Evolutionary conservation across 1,140 invertebrate genomes (phyloP).

Genomic region (Drosophila rhopaloa): DNA sequence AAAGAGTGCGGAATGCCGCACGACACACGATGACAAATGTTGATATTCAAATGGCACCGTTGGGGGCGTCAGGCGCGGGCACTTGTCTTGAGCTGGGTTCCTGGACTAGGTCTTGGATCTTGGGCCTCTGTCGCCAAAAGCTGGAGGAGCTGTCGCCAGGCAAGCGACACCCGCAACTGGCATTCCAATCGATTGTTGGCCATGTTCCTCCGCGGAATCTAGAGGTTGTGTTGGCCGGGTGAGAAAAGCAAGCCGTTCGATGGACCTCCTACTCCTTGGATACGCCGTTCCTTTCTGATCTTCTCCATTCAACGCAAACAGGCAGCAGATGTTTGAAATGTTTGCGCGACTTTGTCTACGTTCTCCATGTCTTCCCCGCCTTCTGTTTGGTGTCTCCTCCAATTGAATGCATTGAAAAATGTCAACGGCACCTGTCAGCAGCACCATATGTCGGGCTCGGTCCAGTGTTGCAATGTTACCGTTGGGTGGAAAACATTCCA

Average conservation of each 20-base stretch:
- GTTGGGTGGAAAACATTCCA: conserved; percentile 39
- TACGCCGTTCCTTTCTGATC: conserved; percentile 1
- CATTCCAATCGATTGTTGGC: conserved; percentile 76
- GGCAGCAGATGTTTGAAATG: conserved; percentile 72
- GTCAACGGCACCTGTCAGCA: conserved; percentile 67
- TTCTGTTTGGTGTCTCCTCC: conserved; percentile 30
- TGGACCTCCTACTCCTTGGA: not conserved
- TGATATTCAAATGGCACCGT: conserved; percentile 79
- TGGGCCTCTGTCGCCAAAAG: conserved; percentile 50
- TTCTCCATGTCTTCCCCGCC: conserved; percentile 24
- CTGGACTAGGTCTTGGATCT: conserved; percentile 19
- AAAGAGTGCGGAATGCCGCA: conserved; percentile 64
- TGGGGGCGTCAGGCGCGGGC: conserved; percentile 52
- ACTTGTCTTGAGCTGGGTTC: conserved; percentile 19
- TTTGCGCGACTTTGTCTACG: conserved; percentile 70
- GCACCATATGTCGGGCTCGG: conserved; percentile 11
- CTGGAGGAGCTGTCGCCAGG: conserved; percentile 11
- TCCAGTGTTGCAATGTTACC: conserved; percentile 33
- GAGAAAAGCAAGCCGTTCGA: conserved; percentile 72
- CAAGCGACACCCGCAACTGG: conserved; percentile 62
- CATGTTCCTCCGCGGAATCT: conserved; percentile 54
- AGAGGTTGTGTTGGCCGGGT: conserved; percentile 51
- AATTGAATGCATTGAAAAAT: conserved; percentile 65
- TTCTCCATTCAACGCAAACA: conserved; percentile 47
- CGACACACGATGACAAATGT: conserved; percentile 81